phyloP scores from a whole-genome alignment of 2,113 vertebrate genomes.

The Poecile atricapillus region DNA sequence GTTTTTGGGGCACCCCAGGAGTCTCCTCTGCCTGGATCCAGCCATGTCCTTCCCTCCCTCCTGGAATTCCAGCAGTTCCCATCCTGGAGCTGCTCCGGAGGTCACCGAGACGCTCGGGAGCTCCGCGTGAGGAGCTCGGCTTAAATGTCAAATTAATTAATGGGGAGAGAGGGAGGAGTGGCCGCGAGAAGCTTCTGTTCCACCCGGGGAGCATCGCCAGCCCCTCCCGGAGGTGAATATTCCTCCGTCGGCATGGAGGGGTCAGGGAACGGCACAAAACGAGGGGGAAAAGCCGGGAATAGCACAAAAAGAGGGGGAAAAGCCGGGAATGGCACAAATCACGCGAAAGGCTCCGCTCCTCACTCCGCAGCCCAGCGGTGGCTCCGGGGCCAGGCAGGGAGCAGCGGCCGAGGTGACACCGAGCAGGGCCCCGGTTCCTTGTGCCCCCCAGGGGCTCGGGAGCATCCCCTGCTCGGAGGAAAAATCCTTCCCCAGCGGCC shows the following conservation, averaged over 20 bases:
- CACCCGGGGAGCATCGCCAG: rapidly evolving
- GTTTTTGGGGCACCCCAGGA: background rate
- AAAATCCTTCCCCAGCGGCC: background rate
- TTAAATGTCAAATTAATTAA: constrained; percentile 12
- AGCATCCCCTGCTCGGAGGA: rapidly evolving
- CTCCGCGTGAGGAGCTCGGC: background rate
- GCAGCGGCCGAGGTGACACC: background rate
- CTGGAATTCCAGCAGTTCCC: background rate
- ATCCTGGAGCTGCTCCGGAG: background rate
- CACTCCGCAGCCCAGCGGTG: rapidly evolving
- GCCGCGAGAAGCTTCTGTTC: background rate
- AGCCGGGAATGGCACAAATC: background rate
- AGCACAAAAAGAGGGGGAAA: rapidly evolving
- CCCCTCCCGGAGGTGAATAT: rapidly evolving
- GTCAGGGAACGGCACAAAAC: background rate
- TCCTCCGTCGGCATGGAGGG: rapidly evolving
- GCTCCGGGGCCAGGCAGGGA: background rate
- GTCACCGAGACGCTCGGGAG: background rate
- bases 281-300: background rate
- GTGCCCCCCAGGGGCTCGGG: background rate
- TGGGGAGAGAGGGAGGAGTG: background rate
- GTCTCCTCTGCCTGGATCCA: background rate
- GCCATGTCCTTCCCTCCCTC: background rate
- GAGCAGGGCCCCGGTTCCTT: background rate
- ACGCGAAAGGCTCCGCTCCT: background rate